Evolutionary conservation across 2,113 vertebrate genomes (phyloP), one percentile per base, ranked within the genome.

Genomic region (Dipodomys ordii): DNA sequence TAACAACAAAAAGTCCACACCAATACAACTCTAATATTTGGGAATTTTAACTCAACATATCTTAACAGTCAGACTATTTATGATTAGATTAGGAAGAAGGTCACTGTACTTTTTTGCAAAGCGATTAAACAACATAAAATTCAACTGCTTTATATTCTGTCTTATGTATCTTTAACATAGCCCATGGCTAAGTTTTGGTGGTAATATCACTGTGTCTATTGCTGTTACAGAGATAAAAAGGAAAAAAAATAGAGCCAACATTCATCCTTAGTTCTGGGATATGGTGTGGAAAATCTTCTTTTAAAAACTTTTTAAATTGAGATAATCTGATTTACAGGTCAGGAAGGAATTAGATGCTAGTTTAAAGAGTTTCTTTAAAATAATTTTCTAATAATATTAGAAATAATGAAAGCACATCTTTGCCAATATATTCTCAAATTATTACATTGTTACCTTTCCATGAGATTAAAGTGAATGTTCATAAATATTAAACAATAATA

Each of bases 121-220:
- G 57, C 67, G 19, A 44, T 25, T 20, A 76, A 95, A 83, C 73
- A 92, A 77, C n/a, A 94, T 81, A 90, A 95, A 92, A 94, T 77
- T 18, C 57, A 60, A 20, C n/a, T 96, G 65, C 79, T 95, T 96
- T 65, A 3, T 74, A 69, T 94, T 93, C 71, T 96, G 84, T 76
- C 39, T 91, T 96, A 94, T 94, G 49, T 86, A 90, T 65, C 88
- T 93, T 97, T 96, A 93, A 78, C 76, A 93, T 68, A 90, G 86
- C 87, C 95, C 44, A 67, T 92, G 88, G 89, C 74, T 81, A 94
- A 96, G 46, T 19, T 95, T 91, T 57, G 88, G 30, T 39, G 39
- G 4, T 91, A 95, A 60, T 1, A 3, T 82, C 57, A 53, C 79
- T 80, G 32, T 86, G 20, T 53, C 49, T 53, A 12, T 13, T 53